Base-by-base conservation (phyloP, 2,113 vertebrate species). In the Isichthys henryi region DNA sequence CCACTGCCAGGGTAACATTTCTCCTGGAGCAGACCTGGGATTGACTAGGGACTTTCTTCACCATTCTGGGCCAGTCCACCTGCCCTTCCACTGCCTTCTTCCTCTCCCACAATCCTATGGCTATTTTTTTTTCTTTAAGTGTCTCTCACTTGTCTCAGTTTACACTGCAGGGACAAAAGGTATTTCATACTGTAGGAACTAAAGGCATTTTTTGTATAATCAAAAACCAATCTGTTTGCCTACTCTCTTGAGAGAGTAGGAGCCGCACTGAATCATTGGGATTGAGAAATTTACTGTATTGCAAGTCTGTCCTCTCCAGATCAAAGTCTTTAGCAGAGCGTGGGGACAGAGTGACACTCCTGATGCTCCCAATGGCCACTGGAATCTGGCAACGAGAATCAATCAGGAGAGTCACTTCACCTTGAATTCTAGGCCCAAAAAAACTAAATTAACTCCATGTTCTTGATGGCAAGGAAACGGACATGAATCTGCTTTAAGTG, bases 221-320 rank as follows among this genome's bases (percentile, higher is more conserved):
- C 88, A 89, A 31, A 56, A 89, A 89, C 70, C 88, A 85, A 84
- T 85, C 88, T 89, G 50, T 89, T 89, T 62, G 85, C 88, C 49
- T 85, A 49, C 80, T 89, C 52, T 89, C 50, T 62, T 62, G 52
- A 53, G 52, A 85, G 88, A 52, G 80, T 83, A 89, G 88, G 53
- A 31, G 77, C 53, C 77, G 80, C 88, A 89, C 88, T 89, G 88
- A 89, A 84, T 66, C 43, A 85, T 85, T 23, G 52, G 88, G 23
- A 89, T 27, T 48, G 88, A 89, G 80, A 89, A 85, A 84, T 52
- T 84, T 84, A 56, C 77, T 89, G 80, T 89, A 83, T 89, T 53
- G 62, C 43, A 43, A 48, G 9, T 53, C 88, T 84, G 53, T 85
- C 53, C 39, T 48, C 77, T 77, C 48, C 31, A n/a, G 15, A 45